Conservation (phyloP, 2,888 invertebrate genomes). For the Amiota communis region DNA sequence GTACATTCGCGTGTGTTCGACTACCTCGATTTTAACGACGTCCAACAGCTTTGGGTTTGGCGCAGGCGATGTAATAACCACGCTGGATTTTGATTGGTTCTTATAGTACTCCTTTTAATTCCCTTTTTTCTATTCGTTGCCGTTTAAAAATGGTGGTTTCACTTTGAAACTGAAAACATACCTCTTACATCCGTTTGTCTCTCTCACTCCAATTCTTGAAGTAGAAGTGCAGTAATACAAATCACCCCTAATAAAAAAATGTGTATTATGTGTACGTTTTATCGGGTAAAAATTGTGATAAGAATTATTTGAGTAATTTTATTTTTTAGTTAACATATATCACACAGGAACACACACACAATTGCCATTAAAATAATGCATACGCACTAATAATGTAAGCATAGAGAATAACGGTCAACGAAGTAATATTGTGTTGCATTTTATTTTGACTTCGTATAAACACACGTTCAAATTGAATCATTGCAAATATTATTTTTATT, state of each 20-base stretch:
- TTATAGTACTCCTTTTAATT: not conserved
- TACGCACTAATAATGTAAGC: too few species aligned
- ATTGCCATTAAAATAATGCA: too few species aligned
- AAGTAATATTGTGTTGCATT: too few species aligned
- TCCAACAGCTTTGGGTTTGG: slow-evolving; percentile 1
- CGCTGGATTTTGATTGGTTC: slow-evolving; percentile 8
- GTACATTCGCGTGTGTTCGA: slow-evolving; percentile 7
- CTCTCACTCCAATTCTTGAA: not conserved
- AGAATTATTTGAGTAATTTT: too few species aligned
- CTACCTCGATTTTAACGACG: not conserved
- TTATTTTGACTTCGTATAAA: too few species aligned
- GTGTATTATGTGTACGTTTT: not conserved
- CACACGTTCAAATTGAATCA: too few species aligned
- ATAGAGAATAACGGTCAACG: too few species aligned
- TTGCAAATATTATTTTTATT: too few species aligned
- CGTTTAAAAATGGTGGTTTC: slow-evolving; percentile 17
- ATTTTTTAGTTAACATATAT: too few species aligned
- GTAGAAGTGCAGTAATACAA: not conserved
- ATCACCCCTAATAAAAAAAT: slow-evolving; percentile 4
- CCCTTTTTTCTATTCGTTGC: slow-evolving; percentile 8
- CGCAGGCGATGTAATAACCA: not conserved
- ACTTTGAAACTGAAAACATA: not conserved
- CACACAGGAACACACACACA: too few species aligned
- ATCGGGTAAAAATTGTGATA: too few species aligned
- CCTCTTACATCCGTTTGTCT: not conserved